A percentile compares a stretch with the other conserved stretches of the same genome.
These are phyloP conservation scores for Panagrolaimus sp. DNA, from an alignment of 1,140 invertebrate species.

Conservation along the genomic window DNA sequence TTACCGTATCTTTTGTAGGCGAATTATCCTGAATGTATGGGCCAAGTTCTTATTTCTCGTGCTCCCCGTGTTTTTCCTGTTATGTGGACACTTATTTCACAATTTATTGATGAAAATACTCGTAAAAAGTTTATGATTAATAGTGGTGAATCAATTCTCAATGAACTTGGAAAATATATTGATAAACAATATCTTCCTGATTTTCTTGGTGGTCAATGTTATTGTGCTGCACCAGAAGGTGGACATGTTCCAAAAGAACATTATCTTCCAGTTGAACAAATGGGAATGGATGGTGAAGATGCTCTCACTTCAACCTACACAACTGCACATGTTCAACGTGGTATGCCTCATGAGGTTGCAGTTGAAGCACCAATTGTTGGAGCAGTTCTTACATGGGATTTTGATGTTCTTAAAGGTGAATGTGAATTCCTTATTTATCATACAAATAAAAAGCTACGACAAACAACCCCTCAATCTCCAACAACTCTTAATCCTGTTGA, in stretches of 20 bases:
- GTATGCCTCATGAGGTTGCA: conserved; percentile 61
- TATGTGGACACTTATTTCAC: conserved; percentile 89
- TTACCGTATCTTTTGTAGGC: conserved; percentile 60
- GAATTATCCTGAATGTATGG: conserved; percentile 93
- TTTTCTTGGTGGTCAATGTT: conserved; percentile 80
- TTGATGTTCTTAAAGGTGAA: conserved; percentile 85
- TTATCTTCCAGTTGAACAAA: conserved; percentile 73
- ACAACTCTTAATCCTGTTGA: conserved; percentile 51
- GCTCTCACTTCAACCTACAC: conserved; percentile 60
- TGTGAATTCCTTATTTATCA: conserved; percentile 78
- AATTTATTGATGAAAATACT: conserved; percentile 94
- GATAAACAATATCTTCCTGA: conserved; percentile 79
- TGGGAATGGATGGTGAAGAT: conserved; percentile 63
- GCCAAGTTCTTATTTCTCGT: conserved; percentile 74
- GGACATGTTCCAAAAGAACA: conserved; percentile 80
- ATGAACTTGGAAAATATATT: conserved; percentile 74
- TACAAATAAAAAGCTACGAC: conserved; percentile 64
- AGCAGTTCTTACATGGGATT: conserved; percentile 90
- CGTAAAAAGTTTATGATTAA: conserved; percentile 74
- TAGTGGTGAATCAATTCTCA: conserved; percentile 47
- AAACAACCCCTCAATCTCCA: conserved; percentile 44
- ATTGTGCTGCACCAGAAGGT: conserved; percentile 77
- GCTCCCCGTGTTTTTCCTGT: conserved; percentile 89
- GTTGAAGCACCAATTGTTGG: conserved; percentile 76
- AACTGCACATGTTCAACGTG: conserved; percentile 41